These are phyloP conservation scores for Vimba vimba DNA, from an alignment of 2,113 vertebrate species.

Conservation along the genomic window DNA sequence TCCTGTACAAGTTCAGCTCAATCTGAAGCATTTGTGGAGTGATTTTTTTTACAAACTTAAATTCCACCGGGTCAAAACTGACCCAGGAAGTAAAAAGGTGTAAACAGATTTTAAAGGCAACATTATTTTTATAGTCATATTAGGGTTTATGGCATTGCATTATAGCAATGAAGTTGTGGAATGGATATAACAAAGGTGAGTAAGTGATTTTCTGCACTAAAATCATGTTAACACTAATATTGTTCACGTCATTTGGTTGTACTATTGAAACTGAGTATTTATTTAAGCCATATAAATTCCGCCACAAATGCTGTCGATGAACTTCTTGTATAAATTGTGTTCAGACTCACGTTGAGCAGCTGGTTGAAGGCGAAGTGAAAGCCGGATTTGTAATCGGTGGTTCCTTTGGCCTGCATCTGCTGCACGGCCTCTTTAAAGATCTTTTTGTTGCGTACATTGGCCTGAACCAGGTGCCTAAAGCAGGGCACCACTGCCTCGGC, in stretches of 20 bases:
- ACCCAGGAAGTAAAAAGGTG: background rate
- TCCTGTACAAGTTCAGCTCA: too few species aligned
- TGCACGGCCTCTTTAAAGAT: conserved; percentile 96
- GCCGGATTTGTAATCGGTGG: conserved; percentile 96
- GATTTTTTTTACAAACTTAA: background rate
- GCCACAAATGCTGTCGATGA: background rate
- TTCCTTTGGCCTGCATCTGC: conserved; percentile 97
- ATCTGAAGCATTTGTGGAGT: too few species aligned
- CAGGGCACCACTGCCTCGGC: conserved; percentile 92
- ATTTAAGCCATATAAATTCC: background rate
- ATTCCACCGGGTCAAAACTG: background rate
- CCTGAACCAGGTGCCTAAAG: conserved; percentile 96
- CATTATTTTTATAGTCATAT: background rate
- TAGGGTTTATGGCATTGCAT: background rate
- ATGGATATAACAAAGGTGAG: background rate
- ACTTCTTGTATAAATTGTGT: background rate
- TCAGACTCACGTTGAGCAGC: conserved; percentile 89
- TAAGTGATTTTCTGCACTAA: background rate
- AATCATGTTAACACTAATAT: background rate
- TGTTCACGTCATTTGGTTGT: background rate
- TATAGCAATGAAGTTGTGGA: background rate
- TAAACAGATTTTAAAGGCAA: background rate
- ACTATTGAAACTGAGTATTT: background rate
- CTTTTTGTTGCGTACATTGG: conserved; percentile 97
- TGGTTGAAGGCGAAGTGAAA: conserved; percentile 98